Conservation (phyloP, 37 sponge, comb jelly and placozoan genomes). For the Theonella swinhoei region DNA sequence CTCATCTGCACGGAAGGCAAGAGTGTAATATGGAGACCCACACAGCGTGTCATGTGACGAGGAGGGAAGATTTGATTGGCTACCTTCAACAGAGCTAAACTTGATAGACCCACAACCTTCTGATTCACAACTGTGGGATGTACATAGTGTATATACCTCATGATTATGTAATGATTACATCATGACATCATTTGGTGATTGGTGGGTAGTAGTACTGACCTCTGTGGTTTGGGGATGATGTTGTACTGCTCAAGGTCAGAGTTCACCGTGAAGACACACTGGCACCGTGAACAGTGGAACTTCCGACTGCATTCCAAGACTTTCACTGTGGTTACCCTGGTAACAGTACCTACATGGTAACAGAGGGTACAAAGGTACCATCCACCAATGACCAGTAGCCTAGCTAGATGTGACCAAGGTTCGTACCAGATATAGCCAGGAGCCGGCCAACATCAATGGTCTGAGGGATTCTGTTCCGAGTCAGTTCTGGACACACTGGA, state of each 20-base stretch:
- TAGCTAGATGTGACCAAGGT: too few relatives aligned
- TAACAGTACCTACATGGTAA: constrained; percentile 76
- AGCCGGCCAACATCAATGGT: constrained; percentile 56
- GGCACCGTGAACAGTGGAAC: constrained; percentile 62
- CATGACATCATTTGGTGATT: background rate
- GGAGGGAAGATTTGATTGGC: too few relatives aligned
- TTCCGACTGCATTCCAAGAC: constrained; percentile 59
- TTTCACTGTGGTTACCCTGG: constrained; percentile 52
- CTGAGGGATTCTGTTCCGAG: constrained; percentile 55
- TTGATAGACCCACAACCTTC: constrained; percentile 49
- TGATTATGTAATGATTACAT: too few relatives aligned
- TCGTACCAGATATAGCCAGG: constrained; percentile 53
- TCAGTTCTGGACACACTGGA: constrained; percentile 43
- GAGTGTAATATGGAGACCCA: too few relatives aligned
- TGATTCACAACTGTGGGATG: constrained; percentile 27
- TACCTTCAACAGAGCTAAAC: too few relatives aligned
- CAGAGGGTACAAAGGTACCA: too few relatives aligned
- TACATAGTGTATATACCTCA: too few relatives aligned
- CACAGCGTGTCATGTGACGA: too few relatives aligned
- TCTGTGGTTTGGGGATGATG: constrained; percentile 59
- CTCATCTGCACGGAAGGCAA: background rate
- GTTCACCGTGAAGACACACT: constrained; percentile 47
- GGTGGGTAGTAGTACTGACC: constrained; percentile 27
- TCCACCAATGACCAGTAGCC: too few relatives aligned
- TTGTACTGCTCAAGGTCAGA: constrained; percentile 75